Base-by-base conservation (phyloP, 2,113 vertebrate species). In the Eubucco bourcierii region DNA sequence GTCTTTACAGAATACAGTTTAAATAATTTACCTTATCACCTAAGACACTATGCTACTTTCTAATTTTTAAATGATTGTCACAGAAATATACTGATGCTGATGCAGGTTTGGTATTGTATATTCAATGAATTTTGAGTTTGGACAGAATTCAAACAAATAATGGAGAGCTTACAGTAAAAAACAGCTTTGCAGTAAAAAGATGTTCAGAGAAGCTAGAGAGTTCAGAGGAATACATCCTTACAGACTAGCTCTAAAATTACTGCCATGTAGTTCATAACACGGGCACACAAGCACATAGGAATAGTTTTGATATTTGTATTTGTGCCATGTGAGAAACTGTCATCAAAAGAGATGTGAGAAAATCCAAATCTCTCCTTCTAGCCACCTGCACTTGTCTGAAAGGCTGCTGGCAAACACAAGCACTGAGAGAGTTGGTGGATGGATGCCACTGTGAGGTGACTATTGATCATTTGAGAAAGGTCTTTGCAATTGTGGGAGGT, bases 71-170 rank as follows among this genome's bases (percentile, higher is more conserved):
- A 31, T 7, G 71, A 78, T 63, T 90, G 83, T 78, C 81, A 95
- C 21, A 95, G 76, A 96, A 87, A 76, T 63, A 17, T 72, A 41
- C 18, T 75, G 50, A 44, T 60, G 31, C 1, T 68, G 34, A 37
- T 58, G 18, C 29, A 72, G 24, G 9, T 76, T 89, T 93, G 41
- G 50, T 87, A 80, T 88, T 91, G 85, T 63, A 37, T 83, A 83
- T 81, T 95, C 87, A 95, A 94, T 53, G 67, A 4, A 8, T 8
- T 84, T 96, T 90, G 68, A 92, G 94, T 73, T 46, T 86, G 59
- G 81, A 75, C 50, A 95, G 87, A 92, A 50, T 97, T 96, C 83
- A 70, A 94, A 90, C 58, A 82, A 87, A 71, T 84, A 87, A 94
- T 66, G 46, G 77, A 83, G n/a, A 77, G 94, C 92, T 83, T 93